Percentiles rank a stretch among this genome's conserved stretches.
Conservation (phyloP, 2,888 invertebrate genomes). For the Eutolmus rufibarbis region DNA sequence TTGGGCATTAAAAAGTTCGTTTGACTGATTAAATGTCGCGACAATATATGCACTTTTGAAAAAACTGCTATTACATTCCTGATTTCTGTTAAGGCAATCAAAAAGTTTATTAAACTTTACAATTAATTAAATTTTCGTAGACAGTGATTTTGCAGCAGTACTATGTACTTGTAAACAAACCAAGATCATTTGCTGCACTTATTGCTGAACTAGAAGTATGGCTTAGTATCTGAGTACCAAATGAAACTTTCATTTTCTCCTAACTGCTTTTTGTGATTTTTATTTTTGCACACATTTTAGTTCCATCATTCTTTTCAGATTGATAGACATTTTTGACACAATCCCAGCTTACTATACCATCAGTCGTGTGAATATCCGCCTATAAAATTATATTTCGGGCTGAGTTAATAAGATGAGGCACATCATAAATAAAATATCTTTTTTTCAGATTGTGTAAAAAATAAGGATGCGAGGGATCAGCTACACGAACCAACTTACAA, state of each 20-base stretch:
- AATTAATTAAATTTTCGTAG: no score
- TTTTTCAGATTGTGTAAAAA: not conserved
- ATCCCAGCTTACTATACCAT: not conserved
- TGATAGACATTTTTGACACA: not conserved
- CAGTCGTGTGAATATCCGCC: not conserved
- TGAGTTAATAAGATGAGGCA: not conserved
- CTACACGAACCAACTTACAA: no score
- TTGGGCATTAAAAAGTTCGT: no score
- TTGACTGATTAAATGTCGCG: no score
- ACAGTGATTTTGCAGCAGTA: no score
- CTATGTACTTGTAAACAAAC: no score
- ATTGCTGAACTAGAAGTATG: not conserved
- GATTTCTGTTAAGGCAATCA: no score
- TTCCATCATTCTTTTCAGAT: not conserved
- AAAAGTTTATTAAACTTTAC: no score
- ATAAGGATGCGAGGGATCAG: not conserved
- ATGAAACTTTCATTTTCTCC: not conserved
- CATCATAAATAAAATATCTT: not conserved
- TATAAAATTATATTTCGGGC: not conserved
- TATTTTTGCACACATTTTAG: not conserved
- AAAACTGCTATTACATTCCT: no score
- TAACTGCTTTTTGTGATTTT: not conserved
- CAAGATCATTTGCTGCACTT: not conserved
- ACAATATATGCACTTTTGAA: no score
- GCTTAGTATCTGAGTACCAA: not conserved